Conservation (phyloP, 2,113 vertebrate genomes). For the Strix uralensis region DNA sequence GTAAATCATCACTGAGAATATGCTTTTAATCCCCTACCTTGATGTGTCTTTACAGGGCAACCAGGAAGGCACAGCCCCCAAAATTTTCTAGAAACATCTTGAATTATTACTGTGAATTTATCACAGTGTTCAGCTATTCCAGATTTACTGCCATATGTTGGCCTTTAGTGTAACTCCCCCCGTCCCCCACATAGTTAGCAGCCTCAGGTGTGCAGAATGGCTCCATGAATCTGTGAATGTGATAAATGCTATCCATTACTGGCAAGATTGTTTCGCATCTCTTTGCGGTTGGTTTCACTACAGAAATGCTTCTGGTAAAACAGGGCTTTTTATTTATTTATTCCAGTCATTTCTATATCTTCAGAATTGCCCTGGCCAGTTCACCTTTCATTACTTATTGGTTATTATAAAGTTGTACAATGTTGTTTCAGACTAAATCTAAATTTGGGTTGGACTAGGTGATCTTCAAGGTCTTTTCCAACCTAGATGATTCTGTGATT, state of each 20-base stretch:
- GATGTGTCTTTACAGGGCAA: neutral
- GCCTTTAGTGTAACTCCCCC: slow-evolving; percentile 28
- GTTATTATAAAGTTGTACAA: neutral
- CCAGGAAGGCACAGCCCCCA: neutral
- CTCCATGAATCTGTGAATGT: slow-evolving; percentile 9
- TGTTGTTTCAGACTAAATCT: neutral
- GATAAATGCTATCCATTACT: slow-evolving; percentile 51
- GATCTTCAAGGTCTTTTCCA: too few species aligned
- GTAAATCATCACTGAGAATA: neutral
- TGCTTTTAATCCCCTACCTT: neutral
- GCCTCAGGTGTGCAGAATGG: slow-evolving; percentile 41
- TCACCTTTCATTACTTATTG: neutral
- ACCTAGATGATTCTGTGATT: too few species aligned
- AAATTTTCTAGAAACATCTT: neutral
- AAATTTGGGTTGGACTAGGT: too few species aligned
- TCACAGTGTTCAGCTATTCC: slow-evolving; percentile 7
- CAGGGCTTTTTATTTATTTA: neutral
- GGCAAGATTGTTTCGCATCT: neutral
- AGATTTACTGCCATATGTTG: slow-evolving; percentile 50
- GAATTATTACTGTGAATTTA: slow-evolving; percentile 17
- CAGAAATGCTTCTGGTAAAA: neutral
- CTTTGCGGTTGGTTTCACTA: slow-evolving; percentile 13
- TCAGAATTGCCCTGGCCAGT: neutral
- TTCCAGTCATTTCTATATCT: neutral
- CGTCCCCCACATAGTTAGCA: neutral